Base-by-base conservation (phyloP, 1,140 invertebrate species). In the Papilio aristodemus region DNA sequence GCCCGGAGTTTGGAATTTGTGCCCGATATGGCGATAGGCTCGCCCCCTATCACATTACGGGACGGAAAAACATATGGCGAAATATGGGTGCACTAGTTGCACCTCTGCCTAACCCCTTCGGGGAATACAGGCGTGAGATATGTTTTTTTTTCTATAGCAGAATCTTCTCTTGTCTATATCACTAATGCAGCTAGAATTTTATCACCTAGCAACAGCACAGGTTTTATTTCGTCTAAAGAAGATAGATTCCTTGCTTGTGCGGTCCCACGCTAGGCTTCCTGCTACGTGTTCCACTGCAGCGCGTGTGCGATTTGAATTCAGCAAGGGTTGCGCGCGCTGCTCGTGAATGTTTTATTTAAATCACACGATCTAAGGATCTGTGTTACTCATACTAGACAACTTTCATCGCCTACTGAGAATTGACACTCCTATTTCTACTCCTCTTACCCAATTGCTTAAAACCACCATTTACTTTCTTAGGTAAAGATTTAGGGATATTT, bases 381-480 rank as follows among this genome's bases (percentile, higher is more conserved):
- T 46, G 63, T 46, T 66, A 46, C 63, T 66, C 38, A 43, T 66
- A 27, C 63, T 50, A 66, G 39, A 66, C 63, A 32, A 66, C 63
- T 66, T 41, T 32, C 22, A 14, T 66, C 39, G 10, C 0, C 25
- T 66, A 50, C 63, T 11, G 9, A 41, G 63, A 66, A 66, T 14
- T 25, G 41, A 7, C 32, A 14, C 4, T 50, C 10, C 22, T 22
- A 19, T 22, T 22, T 22, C 19, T 22, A 22, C 46, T 25, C 46
- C 46, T 54, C 22, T 54, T 19, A 11, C 46, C 10, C 19, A 39
- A 39, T 13, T 39, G 13, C 13, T n/a, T 13, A 39, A 13, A 39
- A 3, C 27, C 27, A 39, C 38, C 13, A 0, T 13, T 1, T 39
- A 4, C 11, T 13, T 13, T 13, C n/a, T n/a, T n/a, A n/a, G n/a